phyloP scores from a whole-genome alignment of 2,797 vertebrate genomes.

The Acestrorhynchus altus region DNA sequence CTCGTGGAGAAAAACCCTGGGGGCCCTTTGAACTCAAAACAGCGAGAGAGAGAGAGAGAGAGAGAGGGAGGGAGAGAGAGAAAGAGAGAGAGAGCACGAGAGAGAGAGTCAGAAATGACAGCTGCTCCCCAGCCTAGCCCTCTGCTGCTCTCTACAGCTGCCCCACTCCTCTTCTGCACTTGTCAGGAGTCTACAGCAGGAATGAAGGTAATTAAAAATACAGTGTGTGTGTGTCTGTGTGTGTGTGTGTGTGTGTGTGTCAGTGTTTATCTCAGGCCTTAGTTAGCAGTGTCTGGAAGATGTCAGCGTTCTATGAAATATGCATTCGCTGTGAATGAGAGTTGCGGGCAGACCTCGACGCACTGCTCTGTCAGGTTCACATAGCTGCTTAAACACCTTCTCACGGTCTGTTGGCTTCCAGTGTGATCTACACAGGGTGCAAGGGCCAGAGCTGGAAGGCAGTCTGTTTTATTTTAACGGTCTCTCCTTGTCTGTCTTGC shows the following conservation, averaged over 20 bases:
- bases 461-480: background rate
- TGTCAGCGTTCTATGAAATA: slow-evolving; percentile 30
- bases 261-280: background rate
- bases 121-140: slow-evolving; percentile 16
- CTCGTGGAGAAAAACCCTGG: background rate
- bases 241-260: background rate
- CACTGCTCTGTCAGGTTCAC: slow-evolving; percentile 26
- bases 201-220: slow-evolving; percentile 18
- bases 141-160: background rate
- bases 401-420: slow-evolving; percentile 29
- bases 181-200: background rate
- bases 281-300: background rate
- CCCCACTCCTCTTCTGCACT: background rate
- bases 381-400: slow-evolving; percentile 52
- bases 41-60: slow-evolving; percentile 39
- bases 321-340: slow-evolving; percentile 6
- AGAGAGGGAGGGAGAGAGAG: slow-evolving; percentile 21
- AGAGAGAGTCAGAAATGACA: slow-evolving; percentile 32
- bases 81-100: slow-evolving; percentile 39
- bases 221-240: background rate
- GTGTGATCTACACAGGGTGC: slow-evolving; percentile 6
- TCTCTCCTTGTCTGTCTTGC: background rate
- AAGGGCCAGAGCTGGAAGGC: too few relatives aligned
- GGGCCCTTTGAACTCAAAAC: slow-evolving; percentile 35
- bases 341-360: slow-evolving; percentile 20